Evolutionary conservation across 2,888 invertebrate genomes (phyloP).

Genomic region (Geophilus truncorum): DNA sequence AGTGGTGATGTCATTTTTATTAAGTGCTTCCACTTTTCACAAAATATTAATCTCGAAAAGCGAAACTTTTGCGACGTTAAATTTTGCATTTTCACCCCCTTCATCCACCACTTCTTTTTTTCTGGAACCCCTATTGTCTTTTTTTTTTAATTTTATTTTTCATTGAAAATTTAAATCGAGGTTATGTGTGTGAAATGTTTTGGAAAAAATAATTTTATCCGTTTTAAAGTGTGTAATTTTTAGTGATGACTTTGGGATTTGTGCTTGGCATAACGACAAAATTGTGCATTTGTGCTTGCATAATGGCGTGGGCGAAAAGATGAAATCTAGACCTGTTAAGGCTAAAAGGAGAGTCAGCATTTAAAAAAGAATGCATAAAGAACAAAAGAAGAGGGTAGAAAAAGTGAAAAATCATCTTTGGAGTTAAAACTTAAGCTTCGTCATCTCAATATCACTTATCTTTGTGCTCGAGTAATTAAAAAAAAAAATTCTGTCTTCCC

Average conservation of each 20-base stretch:
- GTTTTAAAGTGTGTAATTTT: not conserved
- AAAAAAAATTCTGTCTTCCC: not conserved
- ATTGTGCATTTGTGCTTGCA: not conserved
- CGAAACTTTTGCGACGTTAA: not conserved
- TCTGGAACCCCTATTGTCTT: not conserved
- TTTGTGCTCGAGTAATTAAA: not conserved
- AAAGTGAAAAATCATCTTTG: not conserved
- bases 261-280: not conserved
- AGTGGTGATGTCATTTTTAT: not conserved
- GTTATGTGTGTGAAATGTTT: not conserved
- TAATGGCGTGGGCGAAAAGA: not conserved
- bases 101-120: too few relatives aligned
- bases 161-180: not conserved
- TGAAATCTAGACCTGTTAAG: not conserved
- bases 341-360: not conserved
- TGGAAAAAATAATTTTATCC: not conserved
- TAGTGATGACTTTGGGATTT: not conserved
- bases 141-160: not conserved
- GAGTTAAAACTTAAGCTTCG: not conserved
- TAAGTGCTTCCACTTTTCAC: not conserved
- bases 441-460: not conserved
- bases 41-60: not conserved
- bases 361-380: not conserved
- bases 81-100: not conserved
- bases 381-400: not conserved